Evolutionary conservation across 2,888 invertebrate species (phyloP).

Genomic region (Lysandra bellargus): DNA sequence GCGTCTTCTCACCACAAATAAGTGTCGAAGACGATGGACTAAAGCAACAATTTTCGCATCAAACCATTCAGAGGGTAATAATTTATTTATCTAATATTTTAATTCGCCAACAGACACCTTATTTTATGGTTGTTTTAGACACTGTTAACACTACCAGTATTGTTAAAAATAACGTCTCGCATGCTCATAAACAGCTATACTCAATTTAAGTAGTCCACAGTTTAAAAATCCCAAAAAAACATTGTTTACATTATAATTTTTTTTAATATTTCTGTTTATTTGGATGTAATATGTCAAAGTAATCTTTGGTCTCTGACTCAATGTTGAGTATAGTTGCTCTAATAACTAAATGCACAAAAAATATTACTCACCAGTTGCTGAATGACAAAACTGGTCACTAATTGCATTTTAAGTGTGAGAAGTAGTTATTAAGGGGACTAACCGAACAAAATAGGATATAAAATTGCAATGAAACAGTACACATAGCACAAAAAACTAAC

Average conservation of each 20-base stretch:
- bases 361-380: constrained; percentile 3
- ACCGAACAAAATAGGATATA: background rate
- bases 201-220: too few relatives aligned
- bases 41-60: constrained; percentile 75
- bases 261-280: background rate
- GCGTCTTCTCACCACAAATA: constrained; percentile 69
- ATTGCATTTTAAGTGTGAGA: constrained; percentile 22
- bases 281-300: background rate
- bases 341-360: background rate
- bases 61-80: constrained; percentile 77
- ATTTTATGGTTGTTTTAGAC: background rate
- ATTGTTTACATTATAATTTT: background rate
- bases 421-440: constrained; percentile 6
- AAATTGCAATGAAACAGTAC: background rate
- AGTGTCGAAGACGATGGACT: constrained; percentile 73
- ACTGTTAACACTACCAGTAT: background rate
- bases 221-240: too few relatives aligned
- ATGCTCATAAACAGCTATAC: background rate
- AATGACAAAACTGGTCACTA: constrained; percentile 16
- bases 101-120: background rate
- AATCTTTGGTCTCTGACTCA: background rate
- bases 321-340: background rate
- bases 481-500: background rate
- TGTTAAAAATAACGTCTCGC: background rate
- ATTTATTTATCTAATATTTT: constrained; percentile 47